Conservation (phyloP, 2,113 vertebrate species). For the Recurvirostra avosetta region DNA sequence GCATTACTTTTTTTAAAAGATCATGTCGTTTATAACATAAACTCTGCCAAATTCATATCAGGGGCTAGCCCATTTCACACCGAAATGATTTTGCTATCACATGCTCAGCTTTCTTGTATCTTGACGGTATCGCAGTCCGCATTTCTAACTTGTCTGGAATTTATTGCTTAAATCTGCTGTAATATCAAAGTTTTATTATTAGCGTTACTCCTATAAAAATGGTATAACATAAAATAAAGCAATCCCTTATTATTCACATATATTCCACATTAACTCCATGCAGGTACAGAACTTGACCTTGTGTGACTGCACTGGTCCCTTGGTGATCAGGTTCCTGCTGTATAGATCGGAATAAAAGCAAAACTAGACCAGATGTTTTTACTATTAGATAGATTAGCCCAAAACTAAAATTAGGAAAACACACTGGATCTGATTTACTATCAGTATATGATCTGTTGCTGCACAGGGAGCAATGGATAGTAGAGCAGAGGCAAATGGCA, state of each 20-base stretch:
- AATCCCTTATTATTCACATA: slow-evolving; percentile 40
- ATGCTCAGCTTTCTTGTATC: neutral
- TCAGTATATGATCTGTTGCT: slow-evolving; percentile 57
- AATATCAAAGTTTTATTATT: slow-evolving; percentile 48
- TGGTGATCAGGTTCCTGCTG: slow-evolving; percentile 66
- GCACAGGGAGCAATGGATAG: slow-evolving; percentile 45
- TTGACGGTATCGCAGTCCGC: neutral
- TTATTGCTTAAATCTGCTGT: slow-evolving; percentile 35
- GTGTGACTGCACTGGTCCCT: slow-evolving; percentile 69
- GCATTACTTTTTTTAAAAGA: neutral
- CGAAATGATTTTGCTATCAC: neutral
- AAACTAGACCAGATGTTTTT: slow-evolving; percentile 78
- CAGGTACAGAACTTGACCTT: slow-evolving; percentile 68
- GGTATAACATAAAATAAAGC: slow-evolving; percentile 36
- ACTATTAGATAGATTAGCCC: slow-evolving; percentile 69
- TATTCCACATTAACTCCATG: neutral
- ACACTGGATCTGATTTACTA: slow-evolving; percentile 75
- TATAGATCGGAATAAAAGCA: slow-evolving; percentile 74
- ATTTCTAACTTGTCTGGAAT: slow-evolving; percentile 25
- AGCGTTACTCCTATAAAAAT: slow-evolving; percentile 24
- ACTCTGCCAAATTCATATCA: neutral
- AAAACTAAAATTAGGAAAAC: slow-evolving; percentile 77
- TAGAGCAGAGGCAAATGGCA: slow-evolving; percentile 25
- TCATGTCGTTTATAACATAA: neutral
- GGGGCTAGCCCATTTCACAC: neutral